Evolutionary conservation across 2,797 vertebrate species (phyloP).

Genomic region (Lepidocolaptes lacrymiger): DNA sequence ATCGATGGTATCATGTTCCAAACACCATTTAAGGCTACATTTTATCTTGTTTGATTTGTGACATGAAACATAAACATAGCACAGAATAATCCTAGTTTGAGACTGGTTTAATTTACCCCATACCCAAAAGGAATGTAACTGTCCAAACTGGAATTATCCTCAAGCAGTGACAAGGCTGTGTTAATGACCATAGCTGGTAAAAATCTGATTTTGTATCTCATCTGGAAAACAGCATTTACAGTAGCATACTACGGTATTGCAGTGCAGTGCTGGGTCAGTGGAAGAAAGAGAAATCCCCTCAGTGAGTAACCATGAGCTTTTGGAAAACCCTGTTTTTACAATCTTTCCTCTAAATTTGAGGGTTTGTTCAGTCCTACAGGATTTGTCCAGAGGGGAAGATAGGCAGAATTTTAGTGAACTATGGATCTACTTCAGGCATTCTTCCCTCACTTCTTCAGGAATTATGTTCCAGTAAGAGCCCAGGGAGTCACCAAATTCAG

Average conservation of each 20-base stretch:
- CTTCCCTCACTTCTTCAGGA: background rate
- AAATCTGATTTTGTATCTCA: constrained; percentile 32
- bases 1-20: background rate
- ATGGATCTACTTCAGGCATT: background rate
- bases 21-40: constrained; percentile 26
- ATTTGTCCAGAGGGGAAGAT: background rate
- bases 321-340: background rate
- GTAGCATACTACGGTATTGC: background rate
- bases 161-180: background rate
- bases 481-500: background rate
- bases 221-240: background rate
- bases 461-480: background rate
- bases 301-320: background rate
- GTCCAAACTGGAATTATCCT: constrained; percentile 4
- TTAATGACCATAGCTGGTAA: constrained; percentile 28
- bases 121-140: constrained; percentile 17
- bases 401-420: background rate
- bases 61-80: constrained; percentile 31
- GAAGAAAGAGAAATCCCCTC: background rate
- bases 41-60: constrained; percentile 52
- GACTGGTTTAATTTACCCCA: constrained; percentile 29
- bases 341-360: background rate
- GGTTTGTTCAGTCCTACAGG: background rate
- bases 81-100: constrained; percentile 26
- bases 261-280: background rate